These are phyloP conservation scores for Ornithorhynchus anatinus DNA, from an alignment of 2,113 vertebrate species.

Conservation along the genomic window DNA sequence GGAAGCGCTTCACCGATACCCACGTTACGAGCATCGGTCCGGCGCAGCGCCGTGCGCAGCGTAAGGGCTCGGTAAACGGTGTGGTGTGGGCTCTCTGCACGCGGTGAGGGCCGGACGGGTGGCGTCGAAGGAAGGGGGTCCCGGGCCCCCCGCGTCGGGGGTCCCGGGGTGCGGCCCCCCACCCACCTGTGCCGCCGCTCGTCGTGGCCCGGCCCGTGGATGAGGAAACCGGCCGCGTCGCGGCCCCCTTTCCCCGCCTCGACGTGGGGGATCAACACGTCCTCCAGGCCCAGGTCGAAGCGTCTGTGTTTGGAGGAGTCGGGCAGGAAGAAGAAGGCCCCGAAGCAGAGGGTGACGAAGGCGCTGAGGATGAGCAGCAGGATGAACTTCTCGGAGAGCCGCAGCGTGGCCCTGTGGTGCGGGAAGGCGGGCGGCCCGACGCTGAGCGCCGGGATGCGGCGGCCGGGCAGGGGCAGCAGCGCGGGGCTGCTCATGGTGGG, in stretches of 20 bases:
- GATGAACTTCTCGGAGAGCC: conserved; percentile 98
- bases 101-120: no score
- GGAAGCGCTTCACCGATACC: no score
- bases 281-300: conserved; percentile 95
- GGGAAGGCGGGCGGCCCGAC: conserved; percentile 90
- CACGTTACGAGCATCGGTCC: no score
- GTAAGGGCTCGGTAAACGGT: no score
- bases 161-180: not conserved
- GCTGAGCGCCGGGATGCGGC: conserved; percentile 89
- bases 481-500: conserved; percentile 90
- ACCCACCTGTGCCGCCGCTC: not conserved
- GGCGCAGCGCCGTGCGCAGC: no score
- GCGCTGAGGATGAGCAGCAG: conserved; percentile 99
- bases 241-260: conserved; percentile 87
- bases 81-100: no score
- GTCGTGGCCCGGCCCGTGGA: conserved; percentile 91
- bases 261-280: conserved; percentile 95
- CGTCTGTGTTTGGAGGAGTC: conserved; percentile 98
- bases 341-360: conserved; percentile 99
- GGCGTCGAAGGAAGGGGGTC: no score
- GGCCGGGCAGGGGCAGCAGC: conserved; percentile 93
- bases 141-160: no score
- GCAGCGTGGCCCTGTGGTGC: conserved; percentile 92
- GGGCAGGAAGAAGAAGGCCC: conserved; percentile 98
- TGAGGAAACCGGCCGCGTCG: conserved; percentile 80